Percentiles rank a stretch among this genome's conserved stretches.
phyloP scores from a whole-genome alignment of 2,113 vertebrate genomes.

The Ceratotherium simum region DNA sequence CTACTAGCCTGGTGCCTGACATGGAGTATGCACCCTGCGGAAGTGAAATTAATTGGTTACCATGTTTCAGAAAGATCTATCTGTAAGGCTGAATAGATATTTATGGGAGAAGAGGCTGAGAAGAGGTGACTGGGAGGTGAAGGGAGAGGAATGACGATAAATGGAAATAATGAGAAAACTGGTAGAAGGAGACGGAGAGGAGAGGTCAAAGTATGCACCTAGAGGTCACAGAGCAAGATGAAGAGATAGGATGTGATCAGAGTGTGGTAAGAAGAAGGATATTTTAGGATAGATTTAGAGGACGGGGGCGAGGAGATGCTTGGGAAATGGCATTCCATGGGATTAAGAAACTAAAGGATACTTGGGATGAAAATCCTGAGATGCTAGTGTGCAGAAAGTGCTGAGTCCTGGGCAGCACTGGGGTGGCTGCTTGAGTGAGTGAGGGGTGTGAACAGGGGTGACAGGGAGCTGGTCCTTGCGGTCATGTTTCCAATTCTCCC shows the following conservation, averaged over 20 bases:
- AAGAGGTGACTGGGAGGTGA: constrained; percentile 78
- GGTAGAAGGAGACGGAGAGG: constrained; percentile 48
- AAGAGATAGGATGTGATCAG: not conserved
- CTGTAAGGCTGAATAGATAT: constrained; percentile 73
- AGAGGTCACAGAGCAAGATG: not conserved
- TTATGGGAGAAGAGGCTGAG: constrained; percentile 67
- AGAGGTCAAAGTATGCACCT: constrained; percentile 24
- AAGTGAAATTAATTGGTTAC: constrained; percentile 69
- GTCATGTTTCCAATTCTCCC: not conserved
- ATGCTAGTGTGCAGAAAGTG: not conserved
- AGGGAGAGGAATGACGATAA: constrained; percentile 49
- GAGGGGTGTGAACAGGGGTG: accelerated
- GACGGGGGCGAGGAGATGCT: not conserved
- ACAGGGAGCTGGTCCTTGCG: accelerated
- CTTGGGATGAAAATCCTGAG: not conserved
- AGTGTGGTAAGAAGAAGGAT: not conserved
- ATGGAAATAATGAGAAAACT: constrained; percentile 64
- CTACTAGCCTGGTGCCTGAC: not conserved
- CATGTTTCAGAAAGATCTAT: constrained; percentile 67
- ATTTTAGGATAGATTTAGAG: not conserved
- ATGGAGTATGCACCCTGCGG: not conserved
- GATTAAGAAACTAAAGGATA: not conserved
- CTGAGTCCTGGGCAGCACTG: not conserved
- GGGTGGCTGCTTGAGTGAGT: not conserved
- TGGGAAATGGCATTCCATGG: not conserved